Percentiles rank a stretch among this genome's conserved stretches.
phyloP scores from a whole-genome alignment of 2,888 invertebrate genomes.

The Cephus spinipes region DNA sequence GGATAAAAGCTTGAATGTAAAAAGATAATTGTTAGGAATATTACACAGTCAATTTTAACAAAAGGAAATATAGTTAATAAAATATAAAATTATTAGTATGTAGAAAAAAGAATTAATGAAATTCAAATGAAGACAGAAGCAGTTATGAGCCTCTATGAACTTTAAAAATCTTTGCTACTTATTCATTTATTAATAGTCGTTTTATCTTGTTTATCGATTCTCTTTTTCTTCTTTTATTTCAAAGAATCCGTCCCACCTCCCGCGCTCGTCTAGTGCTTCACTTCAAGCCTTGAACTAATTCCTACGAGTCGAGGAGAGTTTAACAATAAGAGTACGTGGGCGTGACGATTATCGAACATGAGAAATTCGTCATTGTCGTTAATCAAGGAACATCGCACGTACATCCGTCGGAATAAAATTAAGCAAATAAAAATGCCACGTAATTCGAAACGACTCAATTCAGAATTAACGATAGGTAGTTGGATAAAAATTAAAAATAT shows the following conservation, averaged over 20 bases:
- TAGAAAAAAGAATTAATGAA: not conserved
- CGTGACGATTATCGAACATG: not conserved
- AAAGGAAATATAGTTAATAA: not conserved
- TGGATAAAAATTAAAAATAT: not conserved
- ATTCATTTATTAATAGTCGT: not conserved
- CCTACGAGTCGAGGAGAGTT: not conserved
- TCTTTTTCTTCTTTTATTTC: not conserved
- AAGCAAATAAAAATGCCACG: not conserved
- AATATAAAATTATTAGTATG: not conserved
- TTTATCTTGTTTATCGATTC: too few relatives aligned
- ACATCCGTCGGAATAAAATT: not conserved
- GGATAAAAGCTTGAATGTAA: not conserved
- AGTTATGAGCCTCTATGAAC: not conserved
- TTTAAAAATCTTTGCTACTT: not conserved
- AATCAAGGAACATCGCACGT: not conserved
- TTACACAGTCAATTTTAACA: too few relatives aligned
- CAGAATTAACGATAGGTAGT: not conserved
- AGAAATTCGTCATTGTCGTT: not conserved
- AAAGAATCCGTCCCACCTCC: not conserved
- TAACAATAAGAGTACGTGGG: not conserved
- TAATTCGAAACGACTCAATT: not conserved
- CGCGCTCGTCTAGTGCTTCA: not conserved
- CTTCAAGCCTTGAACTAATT: not conserved
- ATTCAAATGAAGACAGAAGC: not conserved
- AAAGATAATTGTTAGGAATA: too few relatives aligned